phyloP scores from a whole-genome alignment of 1,140 invertebrate genomes.

The Cotesia glomerata region DNA sequence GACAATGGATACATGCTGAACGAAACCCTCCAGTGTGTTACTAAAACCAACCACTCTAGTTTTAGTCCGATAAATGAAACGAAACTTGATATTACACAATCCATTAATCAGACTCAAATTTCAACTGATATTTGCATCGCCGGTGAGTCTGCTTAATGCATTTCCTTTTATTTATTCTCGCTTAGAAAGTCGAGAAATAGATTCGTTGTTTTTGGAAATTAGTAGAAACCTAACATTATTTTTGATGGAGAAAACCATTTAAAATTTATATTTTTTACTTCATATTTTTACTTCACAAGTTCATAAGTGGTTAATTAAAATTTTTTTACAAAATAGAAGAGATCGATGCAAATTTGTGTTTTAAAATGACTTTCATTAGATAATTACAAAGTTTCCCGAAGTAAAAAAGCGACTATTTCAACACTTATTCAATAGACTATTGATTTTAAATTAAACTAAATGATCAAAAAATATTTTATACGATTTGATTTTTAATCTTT shows the following conservation, averaged over 20 bases:
- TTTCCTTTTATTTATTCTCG: not conserved
- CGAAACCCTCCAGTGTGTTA: slow-evolving; percentile 29
- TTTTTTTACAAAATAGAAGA: no score
- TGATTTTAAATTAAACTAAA: no score
- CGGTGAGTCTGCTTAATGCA: not conserved
- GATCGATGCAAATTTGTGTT: no score
- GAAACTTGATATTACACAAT: slow-evolving; percentile 16
- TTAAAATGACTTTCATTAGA: no score
- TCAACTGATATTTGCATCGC: slow-evolving; percentile 2
- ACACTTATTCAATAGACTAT: no score
- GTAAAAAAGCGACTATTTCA: no score
- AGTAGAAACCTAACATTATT: not conserved
- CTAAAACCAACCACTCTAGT: not conserved
- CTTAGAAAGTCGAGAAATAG: not conserved
- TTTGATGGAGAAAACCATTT: not conserved
- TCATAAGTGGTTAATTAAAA: no score
- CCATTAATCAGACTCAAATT: slow-evolving; percentile 27
- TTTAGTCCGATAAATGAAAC: not conserved
- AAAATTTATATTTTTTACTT: not conserved
- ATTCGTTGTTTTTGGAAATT: not conserved
- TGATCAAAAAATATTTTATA: no score
- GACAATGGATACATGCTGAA: slow-evolving; percentile 35
- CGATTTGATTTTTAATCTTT: no score
- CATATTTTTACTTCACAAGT: no score
- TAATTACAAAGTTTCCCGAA: no score